Evolutionary conservation across 2,797 vertebrate species (phyloP), one percentile per base, ranked within the genome.

Genomic region (Bradypodion pumilum): DNA sequence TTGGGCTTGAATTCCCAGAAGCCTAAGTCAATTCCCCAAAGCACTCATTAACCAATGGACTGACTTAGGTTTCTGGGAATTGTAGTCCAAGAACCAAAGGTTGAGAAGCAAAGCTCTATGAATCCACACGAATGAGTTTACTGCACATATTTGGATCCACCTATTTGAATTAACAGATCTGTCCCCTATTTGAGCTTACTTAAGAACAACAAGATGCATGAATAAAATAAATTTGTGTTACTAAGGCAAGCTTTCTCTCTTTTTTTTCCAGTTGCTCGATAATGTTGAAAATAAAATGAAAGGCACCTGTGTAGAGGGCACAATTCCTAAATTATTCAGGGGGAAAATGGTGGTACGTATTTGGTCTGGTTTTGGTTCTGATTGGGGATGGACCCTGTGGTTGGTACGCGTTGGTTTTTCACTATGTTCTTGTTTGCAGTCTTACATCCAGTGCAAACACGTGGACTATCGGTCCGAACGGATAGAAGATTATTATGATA

Each of bases 261-360:
- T 87, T 94, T 44, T 96, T 97, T 68, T n/a, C n/a, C 95, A 99
- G 99, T 96, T 99, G 83, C 97, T 99, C 72, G 99, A 99, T 96
- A 99, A 99, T 0, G 98, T 99, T 90, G 99, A 99, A 95, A 99
- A 99, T 91, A 99, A 99, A 96, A 99, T 99, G 99, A 99, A 99
- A 97, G 98, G 99, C 94, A 99, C 99, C 0, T 99, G 99, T 92
- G 99, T 99, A 88, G 99, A 99, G 93, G 99, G 99, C 96, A 99
- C 98, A 70, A 99, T 99, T 89, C 98, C 99, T 27, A 99, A 99
- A 89, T 96, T 99, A 90, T 99, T 99, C 95, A 96, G 99, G 95
- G 99, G 99, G 88, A 99, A 99, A 94, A 99, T 99, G 99, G 99
- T 99, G 98, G 99, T 99, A 98, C 73, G 98, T 96, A 88, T 82